Conservation (phyloP, 2,888 invertebrate genomes). For the Acronicta leporina region DNA sequence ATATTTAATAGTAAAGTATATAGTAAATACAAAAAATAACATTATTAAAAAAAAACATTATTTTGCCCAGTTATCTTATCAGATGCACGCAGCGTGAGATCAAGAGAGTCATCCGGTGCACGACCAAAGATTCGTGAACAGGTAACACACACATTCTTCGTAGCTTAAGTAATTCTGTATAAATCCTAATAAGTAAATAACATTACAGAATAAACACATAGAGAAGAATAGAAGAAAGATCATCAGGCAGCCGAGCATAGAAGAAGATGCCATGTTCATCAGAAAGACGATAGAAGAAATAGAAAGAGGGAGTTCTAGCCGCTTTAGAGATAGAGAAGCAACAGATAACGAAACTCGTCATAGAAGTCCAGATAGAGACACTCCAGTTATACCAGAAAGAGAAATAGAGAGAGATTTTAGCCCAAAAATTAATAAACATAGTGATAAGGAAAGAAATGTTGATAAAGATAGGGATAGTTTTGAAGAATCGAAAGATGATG, state of each 20-base stretch:
- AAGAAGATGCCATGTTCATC: constrained; percentile 85
- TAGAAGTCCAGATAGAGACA: constrained; percentile 52
- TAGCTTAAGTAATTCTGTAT: constrained; percentile 17
- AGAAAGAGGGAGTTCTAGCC: constrained; percentile 79
- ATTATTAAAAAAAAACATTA: no score
- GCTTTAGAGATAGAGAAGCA: constrained; percentile 65
- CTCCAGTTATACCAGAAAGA: constrained; percentile 55
- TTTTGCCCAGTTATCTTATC: constrained; percentile 67
- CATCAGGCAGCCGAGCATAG: constrained; percentile 80
- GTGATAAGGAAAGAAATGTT: constrained; percentile 54
- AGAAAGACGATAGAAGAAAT: constrained; percentile 86
- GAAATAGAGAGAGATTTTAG: constrained; percentile 66
- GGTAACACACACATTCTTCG: constrained; percentile 66
- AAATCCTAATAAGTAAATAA: constrained; percentile 48
- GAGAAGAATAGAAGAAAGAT: constrained; percentile 72
- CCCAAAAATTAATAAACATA: constrained; percentile 64
- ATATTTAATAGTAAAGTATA: no score
- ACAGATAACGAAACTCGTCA: constrained; percentile 54
- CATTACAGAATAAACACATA: constrained; percentile 66
- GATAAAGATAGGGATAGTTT: constrained; percentile 65
- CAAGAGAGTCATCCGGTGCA: constrained; percentile 65
- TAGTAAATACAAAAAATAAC: no score
- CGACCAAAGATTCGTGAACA: constrained; percentile 76
- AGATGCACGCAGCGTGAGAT: constrained; percentile 69
- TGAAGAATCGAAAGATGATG: constrained; percentile 74